phyloP scores from a whole-genome alignment of 2,797 vertebrate genomes.

The Myotis daubentonii region DNA sequence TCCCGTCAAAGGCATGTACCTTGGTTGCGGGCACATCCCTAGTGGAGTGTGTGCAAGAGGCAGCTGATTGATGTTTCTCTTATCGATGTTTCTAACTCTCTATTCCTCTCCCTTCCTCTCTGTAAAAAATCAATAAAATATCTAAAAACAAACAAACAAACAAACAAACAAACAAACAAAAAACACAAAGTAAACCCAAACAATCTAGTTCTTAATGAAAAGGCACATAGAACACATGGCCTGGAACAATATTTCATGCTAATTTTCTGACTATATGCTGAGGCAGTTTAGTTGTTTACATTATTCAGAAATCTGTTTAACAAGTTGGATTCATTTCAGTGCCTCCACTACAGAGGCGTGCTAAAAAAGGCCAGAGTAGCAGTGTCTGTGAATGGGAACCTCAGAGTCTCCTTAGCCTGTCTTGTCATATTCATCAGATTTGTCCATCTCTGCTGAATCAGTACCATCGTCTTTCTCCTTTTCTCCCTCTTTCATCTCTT shows the following conservation, averaged over 20 bases:
- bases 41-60: no score
- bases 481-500: slow-evolving; percentile 84
- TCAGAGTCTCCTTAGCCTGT: slow-evolving; percentile 83
- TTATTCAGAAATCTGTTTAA: slow-evolving; percentile 70
- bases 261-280: slow-evolving; percentile 68
- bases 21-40: no score
- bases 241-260: slow-evolving; percentile 81
- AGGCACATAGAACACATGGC: slow-evolving; percentile 63
- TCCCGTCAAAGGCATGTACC: no score
- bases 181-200: slow-evolving; percentile 55
- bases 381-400: slow-evolving; percentile 88
- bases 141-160: no score
- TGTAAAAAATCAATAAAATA: no score
- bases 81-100: no score
- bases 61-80: no score
- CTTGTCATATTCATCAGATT: slow-evolving; percentile 84
- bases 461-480: slow-evolving; percentile 85
- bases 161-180: no score
- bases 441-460: slow-evolving; percentile 87
- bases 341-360: background rate
- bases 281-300: slow-evolving; percentile 79
- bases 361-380: slow-evolving; percentile 87
- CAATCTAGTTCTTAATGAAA: slow-evolving; percentile 51
- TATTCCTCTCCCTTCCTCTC: no score
- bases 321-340: slow-evolving; percentile 9